phyloP scores from a whole-genome alignment of 2,113 vertebrate genomes.

The Boulengeromyrus knoepffleri region DNA sequence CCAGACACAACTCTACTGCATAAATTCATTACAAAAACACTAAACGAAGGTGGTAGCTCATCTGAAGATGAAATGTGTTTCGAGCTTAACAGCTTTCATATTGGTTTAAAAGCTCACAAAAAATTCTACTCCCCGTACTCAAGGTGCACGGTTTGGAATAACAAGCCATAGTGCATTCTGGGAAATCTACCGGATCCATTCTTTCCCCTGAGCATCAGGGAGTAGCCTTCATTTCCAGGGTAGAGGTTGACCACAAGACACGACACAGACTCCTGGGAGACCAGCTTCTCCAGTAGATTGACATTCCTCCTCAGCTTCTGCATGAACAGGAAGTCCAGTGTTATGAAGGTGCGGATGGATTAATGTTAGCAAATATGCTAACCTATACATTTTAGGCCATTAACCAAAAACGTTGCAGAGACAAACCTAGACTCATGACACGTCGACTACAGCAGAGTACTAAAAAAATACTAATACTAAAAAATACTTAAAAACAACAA shows the following conservation, averaged over 20 bases:
- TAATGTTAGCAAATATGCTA: not conserved
- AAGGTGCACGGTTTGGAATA: constrained; percentile 7
- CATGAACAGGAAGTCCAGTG: constrained; percentile 25
- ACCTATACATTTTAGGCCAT: not conserved
- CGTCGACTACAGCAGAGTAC: not conserved
- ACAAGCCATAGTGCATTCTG: not conserved
- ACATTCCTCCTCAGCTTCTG: constrained; percentile 98
- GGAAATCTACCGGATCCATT: constrained; percentile 85
- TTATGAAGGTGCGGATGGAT: not conserved
- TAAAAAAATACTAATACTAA: not conserved
- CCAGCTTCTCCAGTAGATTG: constrained; percentile 95
- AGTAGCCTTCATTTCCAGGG: constrained; percentile 96
- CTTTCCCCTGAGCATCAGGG: constrained; percentile 97
- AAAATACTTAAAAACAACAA: not conserved
- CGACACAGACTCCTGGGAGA: constrained; percentile 89
- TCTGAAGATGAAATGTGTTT: not conserved
- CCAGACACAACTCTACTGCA: not conserved
- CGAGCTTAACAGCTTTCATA: not conserved
- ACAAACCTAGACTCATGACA: not conserved
- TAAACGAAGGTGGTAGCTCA: not conserved
- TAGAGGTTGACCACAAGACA: constrained; percentile 96
- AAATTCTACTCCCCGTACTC: not conserved
- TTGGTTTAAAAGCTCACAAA: not conserved
- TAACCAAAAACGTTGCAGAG: not conserved
- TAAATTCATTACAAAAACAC: not conserved